Evolutionary conservation across 1,140 invertebrate genomes (phyloP).

Genomic region (Drosophila truncata): DNA sequence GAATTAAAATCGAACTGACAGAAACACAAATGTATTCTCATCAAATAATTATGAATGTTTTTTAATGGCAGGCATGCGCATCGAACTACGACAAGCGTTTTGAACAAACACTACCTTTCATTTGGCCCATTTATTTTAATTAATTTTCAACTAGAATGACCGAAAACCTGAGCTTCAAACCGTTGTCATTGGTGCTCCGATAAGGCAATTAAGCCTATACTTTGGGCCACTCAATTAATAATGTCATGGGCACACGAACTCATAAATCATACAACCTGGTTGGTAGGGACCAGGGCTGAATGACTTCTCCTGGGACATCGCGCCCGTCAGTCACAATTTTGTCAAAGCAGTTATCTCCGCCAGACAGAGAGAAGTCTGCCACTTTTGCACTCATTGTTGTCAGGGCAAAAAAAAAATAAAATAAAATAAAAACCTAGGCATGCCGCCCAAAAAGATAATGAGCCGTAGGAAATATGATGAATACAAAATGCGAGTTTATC

Average conservation of each 20-base stretch:
- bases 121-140: conserved; percentile 48
- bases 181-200: conserved; percentile 22
- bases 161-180: conserved; percentile 20
- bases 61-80: background rate
- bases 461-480: conserved; percentile 38
- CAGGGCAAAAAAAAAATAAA: conserved; percentile 15
- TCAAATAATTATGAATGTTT: conserved; percentile 17
- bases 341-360: conserved; percentile 65
- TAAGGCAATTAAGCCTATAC: conserved; percentile 61
- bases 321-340: conserved; percentile 43
- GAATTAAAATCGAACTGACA: background rate
- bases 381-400: conserved; percentile 52
- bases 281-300: background rate
- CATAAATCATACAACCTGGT: conserved; percentile 69
- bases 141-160: conserved; percentile 38
- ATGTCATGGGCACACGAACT: conserved; percentile 63
- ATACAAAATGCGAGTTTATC: conserved; percentile 54
- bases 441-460: conserved; percentile 39
- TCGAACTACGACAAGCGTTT: background rate
- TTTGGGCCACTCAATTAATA: conserved; percentile 74
- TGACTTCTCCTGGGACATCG: conserved; percentile 5
- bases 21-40: conserved; percentile 6
- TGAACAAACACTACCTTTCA: conserved; percentile 7
- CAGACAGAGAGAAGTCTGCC: conserved; percentile 8
- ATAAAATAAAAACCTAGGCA: background rate